Evolutionary conservation across 2,888 invertebrate species (phyloP).

Genomic region (Pseudeuparius sepicola): DNA sequence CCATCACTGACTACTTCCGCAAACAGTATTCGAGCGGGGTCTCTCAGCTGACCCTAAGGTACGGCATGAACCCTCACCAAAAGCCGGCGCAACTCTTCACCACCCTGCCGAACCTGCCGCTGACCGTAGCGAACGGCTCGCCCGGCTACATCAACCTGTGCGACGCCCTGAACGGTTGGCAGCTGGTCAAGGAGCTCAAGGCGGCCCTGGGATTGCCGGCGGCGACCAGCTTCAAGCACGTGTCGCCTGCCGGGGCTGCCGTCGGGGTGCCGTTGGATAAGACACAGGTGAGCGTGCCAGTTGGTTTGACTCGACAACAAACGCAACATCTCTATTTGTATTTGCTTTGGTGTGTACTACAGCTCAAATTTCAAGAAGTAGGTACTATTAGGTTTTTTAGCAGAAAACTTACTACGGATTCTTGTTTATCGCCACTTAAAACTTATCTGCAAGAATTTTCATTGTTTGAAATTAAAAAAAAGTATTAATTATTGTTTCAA

Average conservation of each 20-base stretch:
- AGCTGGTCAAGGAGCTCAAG: constrained; percentile 83
- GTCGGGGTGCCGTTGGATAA: constrained; percentile 70
- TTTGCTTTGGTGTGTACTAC: too few relatives aligned
- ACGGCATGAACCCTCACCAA: constrained; percentile 98
- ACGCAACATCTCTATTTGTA: too few relatives aligned
- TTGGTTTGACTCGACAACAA: too few relatives aligned
- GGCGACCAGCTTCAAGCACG: constrained; percentile 96
- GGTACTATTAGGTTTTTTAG: neutral
- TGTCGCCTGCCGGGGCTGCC: constrained; percentile 96
- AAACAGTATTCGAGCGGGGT: constrained; percentile 71
- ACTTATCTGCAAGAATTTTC: constrained; percentile 2
- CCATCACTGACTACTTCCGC: constrained; percentile 92
- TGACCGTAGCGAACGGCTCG: constrained; percentile 84
- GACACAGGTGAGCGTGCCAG: constrained; percentile 49
- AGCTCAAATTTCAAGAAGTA: too few relatives aligned
- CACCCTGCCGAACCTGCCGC: constrained; percentile 64
- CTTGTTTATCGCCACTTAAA: too few relatives aligned
- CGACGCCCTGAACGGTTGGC: constrained; percentile 96
- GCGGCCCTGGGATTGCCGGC: constrained; percentile 74
- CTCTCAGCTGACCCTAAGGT: constrained; percentile 69
- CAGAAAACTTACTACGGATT: too few relatives aligned
- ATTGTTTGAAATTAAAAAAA: too few relatives aligned
- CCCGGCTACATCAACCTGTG: constrained; percentile 97
- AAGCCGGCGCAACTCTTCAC: constrained; percentile 91
- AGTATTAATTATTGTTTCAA: too few relatives aligned